Evolutionary conservation across 1,140 invertebrate genomes (phyloP).

Genomic region (Reticulitermes speratus): DNA sequence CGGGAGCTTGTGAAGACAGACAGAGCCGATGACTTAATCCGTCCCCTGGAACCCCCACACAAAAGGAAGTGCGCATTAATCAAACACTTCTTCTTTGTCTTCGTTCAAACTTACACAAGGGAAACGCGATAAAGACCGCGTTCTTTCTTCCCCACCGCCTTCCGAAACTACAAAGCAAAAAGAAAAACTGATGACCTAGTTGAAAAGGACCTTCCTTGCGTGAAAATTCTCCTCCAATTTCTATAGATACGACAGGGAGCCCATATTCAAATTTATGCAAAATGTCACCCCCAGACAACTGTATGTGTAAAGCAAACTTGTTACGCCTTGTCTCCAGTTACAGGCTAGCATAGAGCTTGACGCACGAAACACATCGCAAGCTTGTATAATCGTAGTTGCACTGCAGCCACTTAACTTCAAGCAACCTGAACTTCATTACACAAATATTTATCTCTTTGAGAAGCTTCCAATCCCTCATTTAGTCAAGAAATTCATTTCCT

Average conservation of each 20-base stretch:
- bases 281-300: background rate
- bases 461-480: no score
- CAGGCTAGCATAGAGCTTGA: background rate
- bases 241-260: background rate
- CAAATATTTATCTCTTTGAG: no score
- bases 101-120: background rate
- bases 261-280: background rate
- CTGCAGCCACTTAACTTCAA: no score
- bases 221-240: background rate
- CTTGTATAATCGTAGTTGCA: no score
- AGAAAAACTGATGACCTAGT: conserved; percentile 17
- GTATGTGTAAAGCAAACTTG: background rate
- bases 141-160: background rate
- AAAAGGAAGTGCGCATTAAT: conserved; percentile 19
- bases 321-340: background rate
- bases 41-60: conserved; percentile 20
- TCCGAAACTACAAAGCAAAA: background rate
- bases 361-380: background rate
- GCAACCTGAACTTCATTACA: no score
- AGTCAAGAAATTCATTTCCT: no score
- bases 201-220: background rate
- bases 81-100: conserved; percentile 25
- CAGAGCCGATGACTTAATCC: conserved; percentile 23
- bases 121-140: conserved; percentile 4
- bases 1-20: background rate